These are phyloP conservation scores for Hipposideros larvatus DNA, from an alignment of 2,797 vertebrate genomes.

Conservation along the genomic window DNA sequence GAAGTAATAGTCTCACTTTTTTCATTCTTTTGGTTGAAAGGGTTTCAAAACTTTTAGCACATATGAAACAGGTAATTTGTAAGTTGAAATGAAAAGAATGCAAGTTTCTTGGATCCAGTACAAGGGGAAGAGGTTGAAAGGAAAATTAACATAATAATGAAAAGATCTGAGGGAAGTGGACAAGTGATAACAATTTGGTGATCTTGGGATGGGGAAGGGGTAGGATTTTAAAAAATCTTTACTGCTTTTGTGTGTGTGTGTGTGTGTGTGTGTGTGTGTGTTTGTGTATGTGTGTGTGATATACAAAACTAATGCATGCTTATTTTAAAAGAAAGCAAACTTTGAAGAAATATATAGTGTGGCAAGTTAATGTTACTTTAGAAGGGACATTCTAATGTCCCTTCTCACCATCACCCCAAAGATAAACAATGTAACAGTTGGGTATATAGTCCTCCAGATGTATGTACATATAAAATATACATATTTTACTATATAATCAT, in stretches of 20 bases:
- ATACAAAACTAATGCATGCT: constrained; percentile 49
- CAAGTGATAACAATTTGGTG: constrained; percentile 17
- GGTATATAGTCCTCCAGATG: background rate
- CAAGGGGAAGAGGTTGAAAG: constrained; percentile 21
- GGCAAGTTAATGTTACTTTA: background rate
- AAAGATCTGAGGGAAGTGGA: constrained; percentile 37
- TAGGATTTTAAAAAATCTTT: constrained; percentile 12
- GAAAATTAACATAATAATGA: constrained; percentile 49
- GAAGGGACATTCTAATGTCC: too few species aligned
- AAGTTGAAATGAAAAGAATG: constrained; percentile 47
- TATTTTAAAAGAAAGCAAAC: constrained; percentile 40
- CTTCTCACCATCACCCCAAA: background rate
- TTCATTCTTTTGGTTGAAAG: constrained; percentile 47
- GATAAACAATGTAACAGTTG: background rate
- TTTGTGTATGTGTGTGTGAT: background rate
- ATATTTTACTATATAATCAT: background rate
- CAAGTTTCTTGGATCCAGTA: background rate
- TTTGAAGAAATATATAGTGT: constrained; percentile 18
- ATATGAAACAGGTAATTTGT: constrained; percentile 12
- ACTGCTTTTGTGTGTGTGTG: background rate
- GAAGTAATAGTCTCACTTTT: constrained; percentile 9
- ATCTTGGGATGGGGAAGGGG: background rate
- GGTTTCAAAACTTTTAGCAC: background rate
- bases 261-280: background rate
- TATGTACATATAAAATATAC: background rate